Conservation (phyloP, 30 jellyfish, hydroid and myxozoan genomes). For the Hydra vulgaris region DNA sequence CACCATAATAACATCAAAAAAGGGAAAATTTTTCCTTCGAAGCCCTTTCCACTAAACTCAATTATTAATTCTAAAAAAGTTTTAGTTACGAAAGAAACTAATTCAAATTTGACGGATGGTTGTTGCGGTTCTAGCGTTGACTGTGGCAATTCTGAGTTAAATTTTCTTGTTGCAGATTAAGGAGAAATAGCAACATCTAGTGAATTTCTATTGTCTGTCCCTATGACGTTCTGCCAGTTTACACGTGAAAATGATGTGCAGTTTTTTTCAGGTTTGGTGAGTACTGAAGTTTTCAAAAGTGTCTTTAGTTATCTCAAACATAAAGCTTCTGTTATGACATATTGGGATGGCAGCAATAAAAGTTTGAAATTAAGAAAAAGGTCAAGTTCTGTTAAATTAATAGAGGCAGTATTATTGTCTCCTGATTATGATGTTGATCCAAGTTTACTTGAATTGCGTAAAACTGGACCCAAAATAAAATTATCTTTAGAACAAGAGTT, state of each 20-base stretch:
- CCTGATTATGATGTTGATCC: background rate
- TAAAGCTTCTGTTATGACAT: background rate
- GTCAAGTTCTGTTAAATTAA: too few relatives aligned
- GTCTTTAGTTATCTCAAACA: background rate
- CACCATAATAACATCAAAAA: background rate
- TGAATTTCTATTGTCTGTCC: too few relatives aligned
- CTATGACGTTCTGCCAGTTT: too few relatives aligned
- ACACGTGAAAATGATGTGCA: background rate
- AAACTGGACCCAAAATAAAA: slow-evolving; percentile 18
- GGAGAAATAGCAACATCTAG: too few relatives aligned
- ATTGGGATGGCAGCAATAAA: background rate
- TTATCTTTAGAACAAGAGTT: slow-evolving; percentile 16
- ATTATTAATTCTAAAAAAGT: too few relatives aligned
- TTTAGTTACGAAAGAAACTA: too few relatives aligned
- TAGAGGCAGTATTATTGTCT: background rate
- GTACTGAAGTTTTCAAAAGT: slow-evolving; percentile 1
- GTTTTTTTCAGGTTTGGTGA: background rate
- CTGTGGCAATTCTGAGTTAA: too few relatives aligned
- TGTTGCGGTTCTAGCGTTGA: too few relatives aligned
- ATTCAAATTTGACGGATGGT: too few relatives aligned
- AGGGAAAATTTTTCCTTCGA: too few relatives aligned
- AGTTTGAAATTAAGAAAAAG: background rate
- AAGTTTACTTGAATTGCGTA: background rate
- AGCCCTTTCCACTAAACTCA: background rate
- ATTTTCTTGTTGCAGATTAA: too few relatives aligned